Evolutionary conservation across 2,797 vertebrate genomes (phyloP), one percentile per base, ranked within the genome.

Genomic region (Phyllotis vaccarum): DNA sequence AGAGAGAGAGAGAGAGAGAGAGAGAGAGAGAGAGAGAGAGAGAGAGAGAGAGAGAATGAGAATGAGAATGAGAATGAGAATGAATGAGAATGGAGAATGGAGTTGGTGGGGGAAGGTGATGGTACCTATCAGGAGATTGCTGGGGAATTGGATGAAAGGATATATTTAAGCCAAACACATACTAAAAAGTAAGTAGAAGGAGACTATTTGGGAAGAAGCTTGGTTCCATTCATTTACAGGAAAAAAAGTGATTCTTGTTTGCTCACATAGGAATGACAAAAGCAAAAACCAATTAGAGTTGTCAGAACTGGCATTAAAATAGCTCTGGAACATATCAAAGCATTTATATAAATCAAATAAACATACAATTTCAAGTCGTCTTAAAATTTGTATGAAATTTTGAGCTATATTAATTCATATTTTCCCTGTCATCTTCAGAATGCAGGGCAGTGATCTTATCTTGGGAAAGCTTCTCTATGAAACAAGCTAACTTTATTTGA

Each of bases 1-100:
- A 27, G 2, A 34, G 6, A 2, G 16, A 31, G 79, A 2, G 1
- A 27, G 0, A 3, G 11, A 16, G 6, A 11, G 6, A 70, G n/a
- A 37, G 3, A 64, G 62, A 6, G 7, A 37, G 34, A 17, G 0
- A n/a, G 75, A 60, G 2, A 34, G 0, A 27, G 2, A n/a, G 4
- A 74, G 40, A 37, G n/a, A 22, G 19, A 72, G 10, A 43, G 9
- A 27, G 3, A 43, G 40, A 75, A 2, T 43, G 8, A 43, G 22
- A 75, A 13, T 11, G 2, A 12, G 27, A 78, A 19, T 21, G 49
- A 14, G 4, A 66, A 5, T 27, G 3, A 22, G 10, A 34, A 0
- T 16, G 6, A 17, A 13, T 31, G 24, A 46, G 2, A 79, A 1
- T n/a, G 34, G 0, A 49, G 16, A 34, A 1, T n/a, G 4, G 78